These are phyloP conservation scores for Acheta domesticus DNA, from an alignment of 2,888 invertebrate genomes.

Conservation along the genomic window DNA sequence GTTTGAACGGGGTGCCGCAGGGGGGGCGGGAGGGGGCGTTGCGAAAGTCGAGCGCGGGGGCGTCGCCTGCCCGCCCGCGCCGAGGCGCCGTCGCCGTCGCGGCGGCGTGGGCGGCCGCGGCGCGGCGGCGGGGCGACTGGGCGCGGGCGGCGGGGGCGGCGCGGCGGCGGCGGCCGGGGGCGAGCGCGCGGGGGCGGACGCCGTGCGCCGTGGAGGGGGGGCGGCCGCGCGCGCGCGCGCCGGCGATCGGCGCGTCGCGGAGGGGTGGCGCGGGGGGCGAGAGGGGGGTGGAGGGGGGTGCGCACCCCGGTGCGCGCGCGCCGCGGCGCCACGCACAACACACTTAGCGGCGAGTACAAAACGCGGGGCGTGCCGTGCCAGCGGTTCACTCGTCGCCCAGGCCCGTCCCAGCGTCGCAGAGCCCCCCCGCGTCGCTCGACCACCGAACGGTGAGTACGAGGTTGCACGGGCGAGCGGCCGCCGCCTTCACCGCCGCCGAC, in stretches of 20 bases:
- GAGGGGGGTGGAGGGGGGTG: background rate
- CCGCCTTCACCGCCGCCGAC: too few relatives aligned
- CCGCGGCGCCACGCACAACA: background rate
- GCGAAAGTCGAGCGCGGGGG: too few relatives aligned
- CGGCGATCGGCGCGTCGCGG: background rate
- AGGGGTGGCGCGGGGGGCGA: background rate
- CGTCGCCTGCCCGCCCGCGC: too few relatives aligned
- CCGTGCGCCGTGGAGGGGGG: background rate
- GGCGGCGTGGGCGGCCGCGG: background rate
- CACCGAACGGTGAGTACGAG: background rate
- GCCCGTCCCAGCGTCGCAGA: background rate
- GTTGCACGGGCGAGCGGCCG: too few relatives aligned
- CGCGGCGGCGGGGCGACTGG: background rate
- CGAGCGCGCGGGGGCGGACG: background rate
- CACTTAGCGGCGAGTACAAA: background rate
- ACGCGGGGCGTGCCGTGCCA: constrained; percentile 18
- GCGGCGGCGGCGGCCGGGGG: background rate
- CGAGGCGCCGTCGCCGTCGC: too few relatives aligned
- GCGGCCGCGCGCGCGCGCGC: background rate
- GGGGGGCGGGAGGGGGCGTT: too few relatives aligned
- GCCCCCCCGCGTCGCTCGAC: background rate
- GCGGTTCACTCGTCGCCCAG: constrained; percentile 22
- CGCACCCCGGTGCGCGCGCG: background rate
- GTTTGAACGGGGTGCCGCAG: too few relatives aligned
- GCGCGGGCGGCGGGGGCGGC: background rate